A percentile compares a stretch with the other conserved stretches of the same genome.
These are phyloP conservation scores for Hafferia zeledoni DNA, from an alignment of 2,797 vertebrate genomes.

Conservation along the genomic window DNA sequence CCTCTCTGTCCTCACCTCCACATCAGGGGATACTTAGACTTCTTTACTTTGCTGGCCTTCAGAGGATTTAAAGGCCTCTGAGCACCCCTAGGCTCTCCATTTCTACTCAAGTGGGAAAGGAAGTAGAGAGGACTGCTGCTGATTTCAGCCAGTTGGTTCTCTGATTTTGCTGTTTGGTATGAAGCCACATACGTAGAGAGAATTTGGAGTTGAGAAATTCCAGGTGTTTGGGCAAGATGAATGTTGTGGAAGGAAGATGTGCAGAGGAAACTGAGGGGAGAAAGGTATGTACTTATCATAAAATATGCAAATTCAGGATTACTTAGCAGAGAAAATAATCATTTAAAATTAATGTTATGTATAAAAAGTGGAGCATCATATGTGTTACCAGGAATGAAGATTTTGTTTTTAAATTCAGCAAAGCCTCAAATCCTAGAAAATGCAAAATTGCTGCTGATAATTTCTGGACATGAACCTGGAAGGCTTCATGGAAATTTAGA, in stretches of 20 bases:
- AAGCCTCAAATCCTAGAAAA: slow-evolving; percentile 23
- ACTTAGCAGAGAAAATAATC: not conserved
- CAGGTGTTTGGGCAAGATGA: not conserved
- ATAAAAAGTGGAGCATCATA: not conserved
- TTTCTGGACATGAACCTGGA: not conserved
- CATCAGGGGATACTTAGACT: slow-evolving; percentile 3
- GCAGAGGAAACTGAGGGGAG: not conserved
- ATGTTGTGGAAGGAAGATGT: not conserved
- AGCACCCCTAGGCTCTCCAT: not conserved
- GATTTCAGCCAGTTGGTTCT: not conserved
- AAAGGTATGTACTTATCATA: not conserved
- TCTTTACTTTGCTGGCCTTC: not conserved
- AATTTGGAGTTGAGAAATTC: not conserved
- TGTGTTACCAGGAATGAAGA: not conserved
- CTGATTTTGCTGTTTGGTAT: not conserved
- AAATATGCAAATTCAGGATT: slow-evolving; percentile 22
- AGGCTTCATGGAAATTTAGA: slow-evolving; percentile 18
- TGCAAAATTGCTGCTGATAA: not conserved
- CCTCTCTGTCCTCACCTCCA: not conserved
- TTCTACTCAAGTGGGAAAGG: not conserved
- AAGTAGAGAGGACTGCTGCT: not conserved
- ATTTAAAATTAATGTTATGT: slow-evolving; percentile 1
- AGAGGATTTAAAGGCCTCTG: slow-evolving; percentile 33
- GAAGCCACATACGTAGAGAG: not conserved
- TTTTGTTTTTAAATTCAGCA: slow-evolving; percentile 25